phyloP scores from a whole-genome alignment of 2,113 vertebrate genomes.

The Vicugna pacos region DNA sequence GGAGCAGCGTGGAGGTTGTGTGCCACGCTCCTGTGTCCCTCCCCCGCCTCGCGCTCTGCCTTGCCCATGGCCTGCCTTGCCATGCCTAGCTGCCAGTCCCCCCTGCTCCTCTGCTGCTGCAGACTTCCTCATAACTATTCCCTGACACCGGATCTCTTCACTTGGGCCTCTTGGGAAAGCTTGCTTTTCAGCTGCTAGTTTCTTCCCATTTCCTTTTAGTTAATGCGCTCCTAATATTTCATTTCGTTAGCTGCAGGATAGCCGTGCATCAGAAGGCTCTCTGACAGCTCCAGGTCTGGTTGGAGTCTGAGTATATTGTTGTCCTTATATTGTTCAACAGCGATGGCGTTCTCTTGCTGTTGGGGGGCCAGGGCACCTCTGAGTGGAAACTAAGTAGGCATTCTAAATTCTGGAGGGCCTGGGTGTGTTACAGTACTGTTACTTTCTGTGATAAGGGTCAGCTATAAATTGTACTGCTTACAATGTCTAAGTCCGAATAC shows the following conservation, averaged over 20 bases:
- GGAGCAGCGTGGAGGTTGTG: neutral
- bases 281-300: neutral
- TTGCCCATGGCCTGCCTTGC: neutral
- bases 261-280: neutral
- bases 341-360: neutral
- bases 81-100: neutral
- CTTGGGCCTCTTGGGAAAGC: neutral
- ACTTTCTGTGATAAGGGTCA: neutral
- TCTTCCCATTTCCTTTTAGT: neutral
- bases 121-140: neutral
- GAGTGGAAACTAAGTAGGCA: neutral
- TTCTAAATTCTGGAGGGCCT: neutral
- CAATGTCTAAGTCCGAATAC: neutral
- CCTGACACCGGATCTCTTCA: neutral
- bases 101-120: neutral
- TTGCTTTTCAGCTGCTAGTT: neutral
- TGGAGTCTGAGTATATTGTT: neutral
- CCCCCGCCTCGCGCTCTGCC: neutral
- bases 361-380: neutral
- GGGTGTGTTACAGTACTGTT: neutral
- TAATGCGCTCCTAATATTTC: neutral
- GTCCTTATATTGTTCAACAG: neutral
- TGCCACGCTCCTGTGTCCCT: fast-evolving
- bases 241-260: neutral
- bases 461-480: neutral